Evolutionary conservation across 2,888 invertebrate genomes (phyloP).

Genomic region (Hyalella azteca): DNA sequence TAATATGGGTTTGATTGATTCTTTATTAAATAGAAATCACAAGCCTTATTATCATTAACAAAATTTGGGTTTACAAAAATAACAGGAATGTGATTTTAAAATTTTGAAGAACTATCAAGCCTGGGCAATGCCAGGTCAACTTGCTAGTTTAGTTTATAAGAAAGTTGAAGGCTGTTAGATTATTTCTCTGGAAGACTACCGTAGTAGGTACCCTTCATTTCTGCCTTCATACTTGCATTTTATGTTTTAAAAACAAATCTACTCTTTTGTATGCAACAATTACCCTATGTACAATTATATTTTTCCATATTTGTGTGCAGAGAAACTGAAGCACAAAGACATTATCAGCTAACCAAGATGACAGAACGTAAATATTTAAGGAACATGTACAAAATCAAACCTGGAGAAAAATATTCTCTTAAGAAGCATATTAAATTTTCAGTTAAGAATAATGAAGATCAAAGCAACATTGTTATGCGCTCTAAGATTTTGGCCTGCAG

Average conservation of each 20-base stretch:
- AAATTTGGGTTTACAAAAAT: no score
- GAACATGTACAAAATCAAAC: neutral
- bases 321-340: neutral
- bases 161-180: neutral
- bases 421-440: neutral
- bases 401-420: neutral
- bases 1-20: no score
- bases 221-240: neutral
- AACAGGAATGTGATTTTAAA: no score
- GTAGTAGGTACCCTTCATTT: neutral
- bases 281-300: neutral
- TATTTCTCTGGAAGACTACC: no score
- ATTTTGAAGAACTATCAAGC: no score
- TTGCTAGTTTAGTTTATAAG: neutral
- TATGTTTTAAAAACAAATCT: neutral
- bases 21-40: no score
- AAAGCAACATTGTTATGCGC: no score
- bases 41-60: no score
- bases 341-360: neutral
- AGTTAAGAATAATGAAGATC: neutral
- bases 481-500: neutral
- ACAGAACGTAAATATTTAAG: neutral
- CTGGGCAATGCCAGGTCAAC: neutral
- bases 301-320: neutral
- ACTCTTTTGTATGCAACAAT: neutral